Conservation (phyloP, 1,140 invertebrate genomes). For the Leguminivora glycinivorella region DNA sequence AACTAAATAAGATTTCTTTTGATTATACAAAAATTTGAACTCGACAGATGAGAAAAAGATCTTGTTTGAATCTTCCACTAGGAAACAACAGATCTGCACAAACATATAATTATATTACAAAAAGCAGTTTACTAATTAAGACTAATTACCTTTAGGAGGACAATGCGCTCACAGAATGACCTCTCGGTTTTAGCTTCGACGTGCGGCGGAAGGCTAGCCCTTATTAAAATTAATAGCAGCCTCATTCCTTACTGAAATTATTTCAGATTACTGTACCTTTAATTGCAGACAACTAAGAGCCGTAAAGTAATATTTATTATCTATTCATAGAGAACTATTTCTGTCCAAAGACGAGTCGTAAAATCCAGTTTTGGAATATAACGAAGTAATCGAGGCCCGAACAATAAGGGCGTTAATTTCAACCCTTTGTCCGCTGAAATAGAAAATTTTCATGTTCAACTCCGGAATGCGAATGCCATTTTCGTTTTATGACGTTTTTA, state of each 20-base stretch:
- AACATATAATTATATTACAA: neutral
- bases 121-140: neutral
- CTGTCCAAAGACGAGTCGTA: slow-evolving; percentile 45
- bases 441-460: slow-evolving; percentile 73
- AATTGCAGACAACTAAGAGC: slow-evolving; percentile 9
- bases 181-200: neutral
- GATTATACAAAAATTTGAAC: too few relatives aligned
- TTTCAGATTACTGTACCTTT: slow-evolving; percentile 17
- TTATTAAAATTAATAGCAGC: neutral
- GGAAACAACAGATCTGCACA: too few relatives aligned
- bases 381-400: slow-evolving; percentile 67
- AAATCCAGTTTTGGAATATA: slow-evolving; percentile 64
- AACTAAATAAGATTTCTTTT: too few relatives aligned
- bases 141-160: neutral
- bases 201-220: neutral
- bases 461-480: slow-evolving; percentile 55
- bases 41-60: too few relatives aligned
- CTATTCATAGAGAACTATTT: slow-evolving; percentile 31
- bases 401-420: slow-evolving; percentile 72
- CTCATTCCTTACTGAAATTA: neutral
- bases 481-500: slow-evolving; percentile 62
- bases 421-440: slow-evolving; percentile 69
- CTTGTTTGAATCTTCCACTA: too few relatives aligned
- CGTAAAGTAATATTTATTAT: slow-evolving; percentile 20
- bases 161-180: neutral